Percentiles rank a stretch among this genome's conserved stretches.
phyloP scores from a whole-genome alignment of 2,113 vertebrate genomes.

The Onychostoma macrolepis region DNA sequence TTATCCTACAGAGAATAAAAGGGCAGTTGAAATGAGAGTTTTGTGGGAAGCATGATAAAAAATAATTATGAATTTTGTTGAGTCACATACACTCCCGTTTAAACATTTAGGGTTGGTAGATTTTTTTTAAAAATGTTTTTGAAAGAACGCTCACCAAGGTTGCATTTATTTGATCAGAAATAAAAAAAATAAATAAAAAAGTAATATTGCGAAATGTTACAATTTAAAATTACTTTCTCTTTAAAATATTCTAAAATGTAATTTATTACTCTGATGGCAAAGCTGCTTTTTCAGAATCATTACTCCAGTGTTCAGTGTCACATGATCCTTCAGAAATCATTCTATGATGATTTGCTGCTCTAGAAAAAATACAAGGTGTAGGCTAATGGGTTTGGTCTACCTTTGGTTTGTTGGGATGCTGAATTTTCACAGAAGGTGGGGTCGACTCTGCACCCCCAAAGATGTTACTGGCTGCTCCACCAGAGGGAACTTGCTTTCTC shows the following conservation, averaged over 20 bases:
- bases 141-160: background rate
- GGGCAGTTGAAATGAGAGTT: background rate
- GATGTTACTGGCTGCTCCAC: constrained; percentile 81
- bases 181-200: background rate
- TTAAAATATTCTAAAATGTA: too few species aligned
- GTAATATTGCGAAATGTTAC: too few species aligned
- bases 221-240: too few species aligned
- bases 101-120: background rate
- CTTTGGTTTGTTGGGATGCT: constrained; percentile 94
- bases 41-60: background rate
- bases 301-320: too few species aligned
- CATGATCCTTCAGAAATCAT: too few species aligned
- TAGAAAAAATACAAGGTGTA: background rate
- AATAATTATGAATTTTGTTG: background rate
- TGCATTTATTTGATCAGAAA: background rate
- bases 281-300: too few species aligned
- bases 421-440: constrained; percentile 65
- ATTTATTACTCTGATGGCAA: too few species aligned
- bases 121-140: background rate
- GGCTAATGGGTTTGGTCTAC: constrained; percentile 66
- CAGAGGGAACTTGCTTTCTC: constrained; percentile 76
- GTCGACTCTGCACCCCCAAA: constrained; percentile 67
- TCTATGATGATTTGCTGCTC: too few species aligned
- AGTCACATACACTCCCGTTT: background rate
- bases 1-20: constrained; percentile 69